Evolutionary conservation across 2,797 vertebrate species (phyloP).

Genomic region (Esox masquinongy): DNA sequence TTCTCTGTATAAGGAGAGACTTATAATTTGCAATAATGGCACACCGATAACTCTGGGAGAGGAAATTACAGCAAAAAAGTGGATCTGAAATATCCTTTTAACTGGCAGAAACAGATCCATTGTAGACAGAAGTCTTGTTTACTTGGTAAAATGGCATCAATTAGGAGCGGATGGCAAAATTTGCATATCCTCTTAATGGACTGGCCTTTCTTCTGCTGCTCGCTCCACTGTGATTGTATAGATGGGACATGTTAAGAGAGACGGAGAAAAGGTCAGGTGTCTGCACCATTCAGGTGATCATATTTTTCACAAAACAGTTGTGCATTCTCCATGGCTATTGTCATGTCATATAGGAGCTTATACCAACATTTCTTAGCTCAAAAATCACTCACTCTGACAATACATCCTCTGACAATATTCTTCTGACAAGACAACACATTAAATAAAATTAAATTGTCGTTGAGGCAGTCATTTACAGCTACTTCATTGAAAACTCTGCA

Average conservation of each 20-base stretch:
- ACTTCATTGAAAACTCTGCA: not conserved
- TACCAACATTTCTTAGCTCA: conserved; percentile 52
- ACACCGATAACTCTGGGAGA: conserved; percentile 79
- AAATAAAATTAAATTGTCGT: not conserved
- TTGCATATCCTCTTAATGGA: conserved; percentile 88
- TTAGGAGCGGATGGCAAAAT: conserved; percentile 83
- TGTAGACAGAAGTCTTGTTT: conserved; percentile 83
- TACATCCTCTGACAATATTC: not conserved
- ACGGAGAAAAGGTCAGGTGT: conserved; percentile 85
- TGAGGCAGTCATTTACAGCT: not conserved
- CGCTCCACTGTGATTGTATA: conserved; percentile 74
- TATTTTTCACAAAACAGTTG: conserved; percentile 83
- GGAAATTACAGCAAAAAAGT: conserved; percentile 84
- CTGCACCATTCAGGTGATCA: conserved; percentile 81
- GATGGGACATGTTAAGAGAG: conserved; percentile 84
- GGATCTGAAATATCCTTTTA: conserved; percentile 80
- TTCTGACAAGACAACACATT: not conserved
- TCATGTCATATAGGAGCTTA: conserved; percentile 72
- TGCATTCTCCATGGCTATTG: conserved; percentile 79
- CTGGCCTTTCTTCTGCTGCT: conserved; percentile 80
- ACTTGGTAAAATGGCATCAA: conserved; percentile 88
- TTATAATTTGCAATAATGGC: conserved; percentile 93
- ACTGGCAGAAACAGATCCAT: conserved; percentile 79
- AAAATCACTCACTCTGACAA: conserved; percentile 60
- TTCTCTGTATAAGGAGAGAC: conserved; percentile 78